Percentiles rank a stretch among this genome's conserved stretches.
These are phyloP conservation scores for Hucho hucho DNA, from an alignment of 2,113 vertebrate species.

Conservation along the genomic window DNA sequence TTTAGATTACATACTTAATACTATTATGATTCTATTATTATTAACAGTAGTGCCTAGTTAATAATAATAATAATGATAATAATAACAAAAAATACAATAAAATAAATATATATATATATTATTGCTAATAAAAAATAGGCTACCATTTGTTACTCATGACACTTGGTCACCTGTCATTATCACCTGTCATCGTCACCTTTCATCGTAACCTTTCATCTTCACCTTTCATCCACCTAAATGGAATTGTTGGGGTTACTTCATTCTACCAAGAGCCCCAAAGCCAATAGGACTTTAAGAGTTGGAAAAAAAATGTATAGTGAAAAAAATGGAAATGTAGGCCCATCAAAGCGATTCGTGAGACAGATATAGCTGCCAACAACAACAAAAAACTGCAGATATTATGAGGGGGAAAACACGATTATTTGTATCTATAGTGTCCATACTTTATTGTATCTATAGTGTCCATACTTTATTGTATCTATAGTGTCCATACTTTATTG, in stretches of 20 bases:
- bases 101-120: not conserved
- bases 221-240: not conserved
- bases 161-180: not conserved
- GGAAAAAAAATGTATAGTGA: not conserved
- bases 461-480: constrained; percentile 25
- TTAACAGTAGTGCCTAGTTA: not conserved
- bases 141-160: not conserved
- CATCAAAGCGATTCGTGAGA: not conserved
- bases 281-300: not conserved
- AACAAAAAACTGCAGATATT: not conserved
- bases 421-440: constrained; percentile 21
- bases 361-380: not conserved
- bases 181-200: no score
- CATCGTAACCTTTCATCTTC: no score
- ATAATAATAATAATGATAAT: not conserved
- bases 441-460: constrained; percentile 20
- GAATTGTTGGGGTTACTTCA: not conserved
- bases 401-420: constrained; percentile 4
- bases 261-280: not conserved
- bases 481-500: constrained; percentile 26
- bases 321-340: no score
- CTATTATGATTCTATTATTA: not conserved
- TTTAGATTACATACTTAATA: not conserved
- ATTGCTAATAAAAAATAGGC: no score
- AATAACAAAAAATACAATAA: not conserved